Conservation (phyloP, 2,113 vertebrate genomes). For the Irena cyanogastra region DNA sequence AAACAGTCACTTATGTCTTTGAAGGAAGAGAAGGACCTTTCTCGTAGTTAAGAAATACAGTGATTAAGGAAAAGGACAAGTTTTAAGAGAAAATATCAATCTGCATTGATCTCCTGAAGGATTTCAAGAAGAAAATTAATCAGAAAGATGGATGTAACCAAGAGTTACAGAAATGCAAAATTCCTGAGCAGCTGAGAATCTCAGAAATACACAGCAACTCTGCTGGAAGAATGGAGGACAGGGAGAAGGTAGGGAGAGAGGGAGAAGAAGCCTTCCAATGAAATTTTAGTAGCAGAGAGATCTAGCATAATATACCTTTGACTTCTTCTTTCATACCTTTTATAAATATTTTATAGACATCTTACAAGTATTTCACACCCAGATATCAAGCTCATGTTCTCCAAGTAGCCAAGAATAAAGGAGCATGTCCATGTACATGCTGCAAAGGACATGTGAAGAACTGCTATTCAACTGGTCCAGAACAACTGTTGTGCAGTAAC, state of each 20-base stretch:
- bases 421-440: fast-evolving
- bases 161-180: not conserved
- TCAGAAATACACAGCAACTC: not conserved
- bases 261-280: not conserved
- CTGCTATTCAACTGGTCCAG: not conserved
- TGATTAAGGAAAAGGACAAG: conserved; percentile 10
- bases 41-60: conserved; percentile 3
- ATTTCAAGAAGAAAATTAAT: conserved; percentile 32
- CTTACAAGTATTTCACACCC: not conserved
- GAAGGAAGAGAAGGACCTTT: not conserved
- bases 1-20: not conserved
- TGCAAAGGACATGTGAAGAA: not conserved
- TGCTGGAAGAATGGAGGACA: not conserved
- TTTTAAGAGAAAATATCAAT: conserved; percentile 20
- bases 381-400: not conserved
- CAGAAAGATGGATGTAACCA: not conserved
- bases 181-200: not conserved
- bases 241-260: not conserved
- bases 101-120: conserved; percentile 7
- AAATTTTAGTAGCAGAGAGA: not conserved
- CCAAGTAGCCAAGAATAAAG: not conserved
- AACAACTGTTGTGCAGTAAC: not conserved
- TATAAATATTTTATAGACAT: not conserved
- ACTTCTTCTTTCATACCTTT: not conserved
- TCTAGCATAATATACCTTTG: not conserved